phyloP scores from a whole-genome alignment of 2,113 vertebrate species.

The Corythoichthys haematopterus region DNA sequence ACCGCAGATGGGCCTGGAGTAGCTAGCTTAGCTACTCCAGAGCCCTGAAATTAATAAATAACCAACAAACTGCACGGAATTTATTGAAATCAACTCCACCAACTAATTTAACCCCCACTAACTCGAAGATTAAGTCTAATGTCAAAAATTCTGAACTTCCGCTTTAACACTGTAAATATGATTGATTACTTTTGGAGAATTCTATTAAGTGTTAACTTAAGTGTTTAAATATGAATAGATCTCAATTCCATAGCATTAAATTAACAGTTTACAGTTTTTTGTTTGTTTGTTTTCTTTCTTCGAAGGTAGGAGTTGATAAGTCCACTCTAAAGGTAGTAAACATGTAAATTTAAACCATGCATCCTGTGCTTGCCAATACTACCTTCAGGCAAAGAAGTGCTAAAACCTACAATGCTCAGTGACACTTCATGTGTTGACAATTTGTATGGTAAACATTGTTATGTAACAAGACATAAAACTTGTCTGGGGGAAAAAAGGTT shows the following conservation, averaged over 20 bases:
- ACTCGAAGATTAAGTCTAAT: no score
- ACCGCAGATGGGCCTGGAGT: no score
- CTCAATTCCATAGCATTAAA: not conserved
- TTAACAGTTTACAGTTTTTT: not conserved
- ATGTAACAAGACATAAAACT: constrained; percentile 11
- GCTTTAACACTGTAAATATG: no score
- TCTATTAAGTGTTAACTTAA: not conserved
- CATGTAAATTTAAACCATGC: not conserved
- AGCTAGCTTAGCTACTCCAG: no score
- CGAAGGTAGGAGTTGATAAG: not conserved
- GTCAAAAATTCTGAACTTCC: no score
- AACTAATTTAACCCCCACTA: no score
- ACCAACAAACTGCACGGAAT: no score
- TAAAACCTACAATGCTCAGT: constrained; percentile 10
- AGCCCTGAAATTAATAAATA: no score
- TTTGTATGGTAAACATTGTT: constrained; percentile 4
- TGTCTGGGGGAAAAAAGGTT: not conserved
- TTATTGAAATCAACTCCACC: no score
- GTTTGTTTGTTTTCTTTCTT: no score
- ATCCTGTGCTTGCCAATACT: not conserved
- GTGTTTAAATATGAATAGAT: not conserved
- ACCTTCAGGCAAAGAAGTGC: constrained; percentile 21
- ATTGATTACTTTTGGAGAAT: no score
- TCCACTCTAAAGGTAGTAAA: not conserved
- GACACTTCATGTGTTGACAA: constrained; percentile 21